Evolutionary conservation across 2,888 invertebrate genomes (phyloP).

Genomic region (Dicranocentrus wangi): DNA sequence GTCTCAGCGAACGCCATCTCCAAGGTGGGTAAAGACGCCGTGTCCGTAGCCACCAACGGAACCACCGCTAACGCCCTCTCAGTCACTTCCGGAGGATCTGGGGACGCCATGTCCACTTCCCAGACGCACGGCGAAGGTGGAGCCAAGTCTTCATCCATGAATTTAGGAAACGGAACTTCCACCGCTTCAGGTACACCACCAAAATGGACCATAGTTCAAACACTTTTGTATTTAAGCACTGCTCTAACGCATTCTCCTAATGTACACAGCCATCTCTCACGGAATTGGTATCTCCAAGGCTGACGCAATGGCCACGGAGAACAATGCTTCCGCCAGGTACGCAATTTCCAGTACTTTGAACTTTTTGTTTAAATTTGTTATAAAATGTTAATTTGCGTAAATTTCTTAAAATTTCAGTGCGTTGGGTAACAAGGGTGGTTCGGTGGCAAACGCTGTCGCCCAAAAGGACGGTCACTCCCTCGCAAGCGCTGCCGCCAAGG

Average conservation of each 20-base stretch:
- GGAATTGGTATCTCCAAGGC: constrained; percentile 25
- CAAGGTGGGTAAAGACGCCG: constrained; percentile 29
- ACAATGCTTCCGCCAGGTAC: constrained; percentile 16
- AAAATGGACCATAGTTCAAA: no score
- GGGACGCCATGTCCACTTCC: constrained; percentile 20
- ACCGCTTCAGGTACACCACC: no score
- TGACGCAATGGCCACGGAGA: constrained; percentile 24
- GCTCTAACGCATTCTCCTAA: no score
- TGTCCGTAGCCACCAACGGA: constrained; percentile 40
- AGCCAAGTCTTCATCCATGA: constrained; percentile 20
- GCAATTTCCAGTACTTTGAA: no score
- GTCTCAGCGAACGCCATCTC: constrained; percentile 36
- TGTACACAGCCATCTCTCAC: no score
- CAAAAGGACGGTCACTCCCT: constrained; percentile 12
- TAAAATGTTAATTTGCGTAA: no score
- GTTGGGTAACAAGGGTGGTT: constrained; percentile 9
- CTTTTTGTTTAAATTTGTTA: no score
- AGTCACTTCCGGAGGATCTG: constrained; percentile 1
- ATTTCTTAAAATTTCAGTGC: no score
- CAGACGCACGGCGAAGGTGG: constrained; percentile 29
- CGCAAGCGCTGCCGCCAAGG: not conserved
- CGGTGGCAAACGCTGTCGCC: constrained; percentile 20
- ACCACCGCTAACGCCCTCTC: constrained; percentile 24
- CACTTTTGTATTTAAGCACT: no score
- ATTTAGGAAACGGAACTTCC: constrained; percentile 25